A percentile compares a stretch with the other conserved stretches of the same genome.
These are phyloP conservation scores for Theropithecus gelada DNA, from an alignment of 2,113 vertebrate genomes.

Conservation along the genomic window DNA sequence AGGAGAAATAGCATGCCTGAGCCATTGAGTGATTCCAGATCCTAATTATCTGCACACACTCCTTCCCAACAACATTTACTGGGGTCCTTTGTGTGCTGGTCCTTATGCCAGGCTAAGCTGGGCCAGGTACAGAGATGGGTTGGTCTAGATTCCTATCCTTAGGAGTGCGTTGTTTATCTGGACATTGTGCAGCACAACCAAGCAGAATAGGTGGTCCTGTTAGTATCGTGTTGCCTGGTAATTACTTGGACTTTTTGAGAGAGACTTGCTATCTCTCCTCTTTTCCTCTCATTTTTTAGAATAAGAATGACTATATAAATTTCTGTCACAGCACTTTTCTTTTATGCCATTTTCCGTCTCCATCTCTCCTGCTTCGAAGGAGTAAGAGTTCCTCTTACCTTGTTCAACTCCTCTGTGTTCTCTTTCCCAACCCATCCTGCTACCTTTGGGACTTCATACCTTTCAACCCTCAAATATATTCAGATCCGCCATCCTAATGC, in stretches of 20 bases:
- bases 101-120: background rate
- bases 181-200: background rate
- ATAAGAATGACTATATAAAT: background rate
- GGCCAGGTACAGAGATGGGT: background rate
- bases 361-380: background rate
- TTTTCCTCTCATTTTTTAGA: background rate
- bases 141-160: background rate
- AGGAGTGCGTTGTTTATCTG: background rate
- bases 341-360: background rate
- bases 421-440: background rate
- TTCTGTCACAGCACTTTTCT: background rate
- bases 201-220: background rate
- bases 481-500: background rate
- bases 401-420: background rate
- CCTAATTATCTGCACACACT: background rate
- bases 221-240: background rate
- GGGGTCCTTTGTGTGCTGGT: background rate
- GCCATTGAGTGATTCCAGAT: background rate
- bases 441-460: background rate
- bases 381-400: background rate
- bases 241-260: background rate
- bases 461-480: background rate
- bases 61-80: background rate
- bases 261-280: background rate
- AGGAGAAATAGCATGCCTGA: constrained; percentile 14